A percentile compares a stretch with the other conserved stretches of the same genome.
phyloP scores from a whole-genome alignment of 2,113 vertebrate species.

The Aegotheles bennettii region DNA sequence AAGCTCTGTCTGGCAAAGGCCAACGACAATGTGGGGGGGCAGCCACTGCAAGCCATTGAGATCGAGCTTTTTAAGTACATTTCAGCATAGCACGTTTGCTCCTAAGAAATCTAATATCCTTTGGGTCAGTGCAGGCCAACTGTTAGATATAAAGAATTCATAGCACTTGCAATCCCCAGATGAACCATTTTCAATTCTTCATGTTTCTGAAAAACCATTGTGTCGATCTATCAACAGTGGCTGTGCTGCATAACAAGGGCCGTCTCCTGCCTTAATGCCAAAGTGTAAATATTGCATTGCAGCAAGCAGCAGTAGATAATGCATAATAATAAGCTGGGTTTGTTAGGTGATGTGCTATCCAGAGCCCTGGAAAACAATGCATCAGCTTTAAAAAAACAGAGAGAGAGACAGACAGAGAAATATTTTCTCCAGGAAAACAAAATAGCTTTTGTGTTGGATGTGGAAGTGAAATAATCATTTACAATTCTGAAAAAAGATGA shows the following conservation, averaged over 20 bases:
- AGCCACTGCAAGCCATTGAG: not conserved
- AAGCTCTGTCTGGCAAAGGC: conserved; percentile 28
- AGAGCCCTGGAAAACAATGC: conserved; percentile 37
- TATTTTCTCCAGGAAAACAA: not conserved
- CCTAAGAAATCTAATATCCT: conserved; percentile 71
- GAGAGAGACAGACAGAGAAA: not conserved
- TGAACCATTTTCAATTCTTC: conserved; percentile 63
- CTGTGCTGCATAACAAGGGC: conserved; percentile 48
- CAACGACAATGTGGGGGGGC: not conserved
- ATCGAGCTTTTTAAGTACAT: conserved; percentile 45
- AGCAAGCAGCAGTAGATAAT: conserved; percentile 49
- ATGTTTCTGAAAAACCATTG: conserved; percentile 42
- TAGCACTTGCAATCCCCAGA: conserved; percentile 56
- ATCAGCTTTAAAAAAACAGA: not conserved
- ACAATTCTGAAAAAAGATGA: not conserved
- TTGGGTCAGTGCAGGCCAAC: conserved; percentile 69
- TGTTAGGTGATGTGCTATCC: conserved; percentile 22
- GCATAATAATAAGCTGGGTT: conserved; percentile 55
- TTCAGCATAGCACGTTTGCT: conserved; percentile 44
- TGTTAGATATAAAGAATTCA: conserved; percentile 70
- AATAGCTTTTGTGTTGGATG: not conserved
- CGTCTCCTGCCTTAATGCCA: conserved; percentile 50
- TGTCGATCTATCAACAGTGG: conserved; percentile 34
- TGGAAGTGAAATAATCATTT: not conserved
- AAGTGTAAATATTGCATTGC: conserved; percentile 68